These are phyloP conservation scores for Labrus mixtus DNA, from an alignment of 2,113 vertebrate species.

Conservation along the genomic window DNA sequence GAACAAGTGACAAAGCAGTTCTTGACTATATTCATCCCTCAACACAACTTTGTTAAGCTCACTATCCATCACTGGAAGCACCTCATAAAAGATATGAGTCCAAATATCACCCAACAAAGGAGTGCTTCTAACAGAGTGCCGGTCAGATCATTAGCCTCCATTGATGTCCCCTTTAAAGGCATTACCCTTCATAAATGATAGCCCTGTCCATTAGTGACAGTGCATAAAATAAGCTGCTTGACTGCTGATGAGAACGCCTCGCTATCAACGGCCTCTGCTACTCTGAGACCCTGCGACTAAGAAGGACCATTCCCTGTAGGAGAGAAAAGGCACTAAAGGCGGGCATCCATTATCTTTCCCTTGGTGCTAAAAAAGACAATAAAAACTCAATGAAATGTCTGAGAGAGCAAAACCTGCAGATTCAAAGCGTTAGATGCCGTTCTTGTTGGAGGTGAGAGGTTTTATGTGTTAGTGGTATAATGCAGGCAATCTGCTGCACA, in stretches of 20 bases:
- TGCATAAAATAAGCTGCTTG: slow-evolving; percentile 61
- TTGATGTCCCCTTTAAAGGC: slow-evolving; percentile 59
- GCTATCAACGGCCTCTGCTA: slow-evolving; percentile 46
- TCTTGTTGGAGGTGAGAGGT: slow-evolving; percentile 9
- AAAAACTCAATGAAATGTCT: too few relatives aligned
- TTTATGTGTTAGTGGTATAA: too few relatives aligned
- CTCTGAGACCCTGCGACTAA: slow-evolving; percentile 21
- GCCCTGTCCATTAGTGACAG: slow-evolving; percentile 59
- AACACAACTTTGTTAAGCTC: slow-evolving; percentile 39
- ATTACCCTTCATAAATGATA: slow-evolving; percentile 73
- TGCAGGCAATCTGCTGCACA: too few relatives aligned
- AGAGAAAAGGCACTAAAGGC: slow-evolving; percentile 21
- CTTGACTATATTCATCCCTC: slow-evolving; percentile 5
- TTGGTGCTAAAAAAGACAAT: slow-evolving; percentile 34
- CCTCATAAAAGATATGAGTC: slow-evolving; percentile 25
- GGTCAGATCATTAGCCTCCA: slow-evolving; percentile 53
- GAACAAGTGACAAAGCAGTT: slow-evolving; percentile 19
- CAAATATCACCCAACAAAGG: slow-evolving; percentile 56
- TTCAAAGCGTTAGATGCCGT: slow-evolving; percentile 32
- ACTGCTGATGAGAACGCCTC: slow-evolving; percentile 63
- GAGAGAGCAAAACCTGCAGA: neutral
- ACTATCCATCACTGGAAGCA: slow-evolving; percentile 39
- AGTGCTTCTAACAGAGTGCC: slow-evolving; percentile 30
- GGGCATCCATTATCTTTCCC: slow-evolving; percentile 40
- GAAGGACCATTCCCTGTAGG: slow-evolving; percentile 23